Base-by-base conservation (phyloP, 1,140 invertebrate species). In the Euwallacea fornicatus region DNA sequence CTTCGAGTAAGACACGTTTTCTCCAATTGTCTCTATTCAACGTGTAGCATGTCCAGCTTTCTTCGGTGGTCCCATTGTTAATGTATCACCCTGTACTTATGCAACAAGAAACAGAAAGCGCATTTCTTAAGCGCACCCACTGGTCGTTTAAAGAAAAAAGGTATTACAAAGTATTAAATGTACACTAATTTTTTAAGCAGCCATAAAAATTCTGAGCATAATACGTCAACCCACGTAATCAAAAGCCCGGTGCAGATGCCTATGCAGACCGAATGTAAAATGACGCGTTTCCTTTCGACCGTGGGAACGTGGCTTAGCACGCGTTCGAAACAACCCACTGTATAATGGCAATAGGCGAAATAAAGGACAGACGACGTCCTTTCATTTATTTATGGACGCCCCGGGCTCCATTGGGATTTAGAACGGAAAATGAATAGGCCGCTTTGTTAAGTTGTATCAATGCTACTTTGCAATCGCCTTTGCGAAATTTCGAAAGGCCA, bases 211-310 rank as follows among this genome's bases (percentile, higher is more conserved):
- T 41, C 56, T 41, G 33, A 11, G 33, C 33, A 21, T 59, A 59
- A 59, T 59, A 59, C 33, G 33, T 41, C 56, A 42, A 59, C 56
- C 56, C 33, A 59, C 56, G 33, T 59, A 59, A 59, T 59, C 56
- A 33, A 59, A n/a, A 56, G 33, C 13, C 16, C 41, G 15, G 42
- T 42, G 61, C 61, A 63, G 42, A 63, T 63, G 61, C 44, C 43
- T n/a, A 58, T 58, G 55, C 55, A 33, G 44, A 9, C 61, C 43
- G 61, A 63, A 63, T 63, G 61, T 63, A 47, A 63, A 63, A 13
- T 63, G 42, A 63, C 43, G 44, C 61, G 61, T 59, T 59, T 59
- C 56, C 56, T 59, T 59, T 59, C 56, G 56, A 59, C 56, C 56
- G 56, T 59, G 56, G 56, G 56, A 59, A 59, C 56, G 56, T 59